Conservation (phyloP, 2,797 vertebrate species). For the Garrulus glandarius region DNA sequence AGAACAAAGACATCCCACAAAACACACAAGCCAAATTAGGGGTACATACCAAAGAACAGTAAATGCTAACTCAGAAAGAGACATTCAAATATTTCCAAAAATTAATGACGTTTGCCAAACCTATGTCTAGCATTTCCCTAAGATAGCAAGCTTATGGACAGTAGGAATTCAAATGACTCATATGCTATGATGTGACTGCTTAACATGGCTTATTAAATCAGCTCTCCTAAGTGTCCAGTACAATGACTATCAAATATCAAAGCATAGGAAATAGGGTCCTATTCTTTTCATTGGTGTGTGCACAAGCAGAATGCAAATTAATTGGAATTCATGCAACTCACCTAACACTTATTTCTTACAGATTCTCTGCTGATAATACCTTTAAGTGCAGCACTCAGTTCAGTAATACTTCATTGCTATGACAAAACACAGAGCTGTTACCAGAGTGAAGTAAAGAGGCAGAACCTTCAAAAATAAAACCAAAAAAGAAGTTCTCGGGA, state of each 20-base stretch:
- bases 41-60: background rate
- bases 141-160: constrained; percentile 18
- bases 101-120: background rate
- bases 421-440: background rate
- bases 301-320: background rate
- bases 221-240: background rate
- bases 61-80: background rate
- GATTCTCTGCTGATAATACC: background rate
- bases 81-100: constrained; percentile 2
- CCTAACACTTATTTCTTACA: background rate
- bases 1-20: background rate
- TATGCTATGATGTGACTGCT: background rate
- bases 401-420: background rate
- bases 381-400: background rate
- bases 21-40: background rate
- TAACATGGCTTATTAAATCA: constrained; percentile 31
- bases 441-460: background rate
- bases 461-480: background rate
- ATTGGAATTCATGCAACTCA: background rate
- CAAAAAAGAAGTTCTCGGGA: background rate
- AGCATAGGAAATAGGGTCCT: background rate
- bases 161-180: constrained; percentile 45
- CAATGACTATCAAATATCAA: constrained; percentile 50
- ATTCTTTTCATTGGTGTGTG: background rate
- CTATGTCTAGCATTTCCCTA: background rate